These are phyloP conservation scores for Drosophila tsacasi DNA, from an alignment of 1,140 invertebrate species.

Conservation along the genomic window DNA sequence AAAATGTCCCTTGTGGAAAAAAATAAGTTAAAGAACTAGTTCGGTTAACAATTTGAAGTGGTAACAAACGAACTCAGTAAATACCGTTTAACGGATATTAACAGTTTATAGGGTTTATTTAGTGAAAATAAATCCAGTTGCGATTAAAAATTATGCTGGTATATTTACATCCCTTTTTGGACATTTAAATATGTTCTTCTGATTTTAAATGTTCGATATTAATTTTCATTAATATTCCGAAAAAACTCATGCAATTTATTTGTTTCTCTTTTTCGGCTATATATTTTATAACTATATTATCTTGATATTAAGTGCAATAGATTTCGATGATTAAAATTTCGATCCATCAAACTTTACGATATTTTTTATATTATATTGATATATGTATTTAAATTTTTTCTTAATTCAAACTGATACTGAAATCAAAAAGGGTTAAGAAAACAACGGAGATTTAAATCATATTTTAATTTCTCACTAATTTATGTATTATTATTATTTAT, in stretches of 20 bases:
- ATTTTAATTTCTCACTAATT: background rate
- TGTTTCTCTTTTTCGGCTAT: too few species aligned
- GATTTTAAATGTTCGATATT: too few species aligned
- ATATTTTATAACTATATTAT: background rate
- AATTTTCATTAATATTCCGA: too few species aligned
- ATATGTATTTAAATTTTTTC: too few species aligned
- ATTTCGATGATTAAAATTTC: background rate
- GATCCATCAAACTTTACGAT: background rate
- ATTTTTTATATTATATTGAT: background rate
- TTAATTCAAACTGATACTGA: too few species aligned
- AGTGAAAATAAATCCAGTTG: background rate
- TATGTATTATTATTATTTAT: too few species aligned
- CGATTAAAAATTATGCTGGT: background rate
- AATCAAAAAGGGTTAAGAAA: too few species aligned
- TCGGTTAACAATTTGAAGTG: background rate
- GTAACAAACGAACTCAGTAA: background rate
- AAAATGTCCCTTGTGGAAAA: slow-evolving; percentile 8
- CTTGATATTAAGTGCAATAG: background rate
- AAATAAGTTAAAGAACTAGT: slow-evolving; percentile 10
- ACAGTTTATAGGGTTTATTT: background rate
- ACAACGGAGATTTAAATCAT: background rate
- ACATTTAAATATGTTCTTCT: too few species aligned
- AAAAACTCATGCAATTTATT: too few species aligned
- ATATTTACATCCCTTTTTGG: background rate
- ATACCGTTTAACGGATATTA: background rate